Conservation (phyloP, 1,140 invertebrate species). For the Tenebrio molitor region DNA sequence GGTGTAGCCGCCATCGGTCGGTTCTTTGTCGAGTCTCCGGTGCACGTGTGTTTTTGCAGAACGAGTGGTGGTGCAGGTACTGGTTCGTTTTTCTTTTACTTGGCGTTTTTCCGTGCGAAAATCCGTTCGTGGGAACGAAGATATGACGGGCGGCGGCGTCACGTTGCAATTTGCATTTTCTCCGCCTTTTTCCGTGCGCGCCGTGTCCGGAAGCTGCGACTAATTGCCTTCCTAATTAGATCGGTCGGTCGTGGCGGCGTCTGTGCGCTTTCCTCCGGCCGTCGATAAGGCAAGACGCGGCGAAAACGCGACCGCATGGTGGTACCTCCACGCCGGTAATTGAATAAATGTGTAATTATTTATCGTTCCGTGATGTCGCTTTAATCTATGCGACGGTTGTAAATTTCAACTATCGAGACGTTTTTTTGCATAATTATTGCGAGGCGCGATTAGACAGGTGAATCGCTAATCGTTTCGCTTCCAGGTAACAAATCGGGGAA, state of each 20-base stretch:
- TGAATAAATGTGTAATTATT: slow-evolving; percentile 32
- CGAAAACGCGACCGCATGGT: slow-evolving; percentile 14
- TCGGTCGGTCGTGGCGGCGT: slow-evolving; percentile 9
- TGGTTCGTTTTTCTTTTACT: not conserved
- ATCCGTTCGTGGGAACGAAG: slow-evolving; percentile 16
- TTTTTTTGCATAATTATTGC: slow-evolving; percentile 8
- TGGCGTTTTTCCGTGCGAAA: not conserved
- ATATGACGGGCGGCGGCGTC: slow-evolving; percentile 12
- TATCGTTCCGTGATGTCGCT: slow-evolving; percentile 5
- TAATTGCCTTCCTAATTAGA: slow-evolving; percentile 35
- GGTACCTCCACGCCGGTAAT: slow-evolving; percentile 24
- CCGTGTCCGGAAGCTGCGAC: slow-evolving; percentile 18
- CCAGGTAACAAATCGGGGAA: too few species aligned
- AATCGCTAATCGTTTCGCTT: not conserved
- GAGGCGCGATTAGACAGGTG: slow-evolving; percentile 6
- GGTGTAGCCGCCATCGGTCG: too few species aligned
- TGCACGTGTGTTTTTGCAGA: too few species aligned
- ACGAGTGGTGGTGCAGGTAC: not conserved
- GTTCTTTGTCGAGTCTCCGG: too few species aligned
- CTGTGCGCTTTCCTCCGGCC: too few species aligned
- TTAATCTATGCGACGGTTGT: not conserved
- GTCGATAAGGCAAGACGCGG: too few species aligned
- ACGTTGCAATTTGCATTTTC: slow-evolving; percentile 30
- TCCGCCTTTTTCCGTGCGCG: slow-evolving; percentile 6
- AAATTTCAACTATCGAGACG: not conserved